phyloP scores from a whole-genome alignment of 2,113 vertebrate species.

The Scortum barcoo region DNA sequence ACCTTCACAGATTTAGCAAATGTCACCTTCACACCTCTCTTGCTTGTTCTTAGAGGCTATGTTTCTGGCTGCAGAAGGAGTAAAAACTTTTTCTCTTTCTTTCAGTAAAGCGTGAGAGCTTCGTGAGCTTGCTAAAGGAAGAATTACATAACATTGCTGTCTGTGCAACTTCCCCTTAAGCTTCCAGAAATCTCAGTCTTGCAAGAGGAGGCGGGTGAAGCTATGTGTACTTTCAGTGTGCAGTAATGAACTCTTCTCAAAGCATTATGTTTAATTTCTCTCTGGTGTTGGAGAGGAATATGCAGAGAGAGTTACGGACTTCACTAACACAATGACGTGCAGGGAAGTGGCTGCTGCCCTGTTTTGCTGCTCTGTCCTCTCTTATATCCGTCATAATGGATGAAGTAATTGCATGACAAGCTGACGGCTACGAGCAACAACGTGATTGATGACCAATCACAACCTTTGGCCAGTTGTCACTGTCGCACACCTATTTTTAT shows the following conservation, averaged over 20 bases:
- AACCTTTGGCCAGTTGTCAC: neutral
- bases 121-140: slow-evolving; percentile 28
- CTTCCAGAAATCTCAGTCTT: slow-evolving; percentile 22
- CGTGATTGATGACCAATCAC: neutral
- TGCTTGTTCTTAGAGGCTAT: neutral
- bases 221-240: neutral
- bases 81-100: neutral
- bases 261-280: slow-evolving; percentile 1
- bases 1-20: slow-evolving; percentile 6
- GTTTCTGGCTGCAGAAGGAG: neutral
- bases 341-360: slow-evolving; percentile 2
- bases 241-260: slow-evolving; percentile 22
- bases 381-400: neutral
- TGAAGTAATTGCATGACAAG: neutral
- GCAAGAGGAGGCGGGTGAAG: slow-evolving; percentile 27
- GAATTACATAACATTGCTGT: slow-evolving; percentile 22
- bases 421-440: neutral
- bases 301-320: neutral
- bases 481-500: neutral
- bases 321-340: neutral
- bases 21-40: neutral
- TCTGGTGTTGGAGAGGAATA: neutral
- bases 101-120: neutral
- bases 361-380: neutral
- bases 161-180: slow-evolving; percentile 10